These are phyloP conservation scores for Cyprinodon brontotheroides DNA, from an alignment of 2,113 vertebrate species.

Conservation along the genomic window DNA sequence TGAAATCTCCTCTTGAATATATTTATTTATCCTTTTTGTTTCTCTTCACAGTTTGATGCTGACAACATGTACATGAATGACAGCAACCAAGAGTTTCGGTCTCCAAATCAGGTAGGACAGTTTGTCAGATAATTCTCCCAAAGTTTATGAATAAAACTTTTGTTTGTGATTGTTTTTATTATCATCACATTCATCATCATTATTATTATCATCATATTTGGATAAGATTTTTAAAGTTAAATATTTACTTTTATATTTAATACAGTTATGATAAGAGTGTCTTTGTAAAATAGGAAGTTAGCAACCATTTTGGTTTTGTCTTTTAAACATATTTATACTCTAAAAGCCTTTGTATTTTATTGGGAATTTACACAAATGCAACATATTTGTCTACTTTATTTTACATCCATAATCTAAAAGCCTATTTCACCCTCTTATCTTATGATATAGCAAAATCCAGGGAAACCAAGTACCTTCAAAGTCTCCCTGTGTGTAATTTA, in stretches of 20 bases:
- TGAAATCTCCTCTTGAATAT: constrained; percentile 4
- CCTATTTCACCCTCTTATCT: no score
- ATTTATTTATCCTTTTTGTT: constrained; percentile 59
- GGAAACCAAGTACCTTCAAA: not conserved
- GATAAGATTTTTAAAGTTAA: no score
- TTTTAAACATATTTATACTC: not conserved
- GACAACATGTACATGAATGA: constrained; percentile 98
- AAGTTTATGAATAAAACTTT: not conserved
- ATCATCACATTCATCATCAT: no score
- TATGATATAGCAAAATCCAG: not conserved
- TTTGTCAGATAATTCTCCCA: constrained; percentile 4
- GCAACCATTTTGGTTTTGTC: no score
- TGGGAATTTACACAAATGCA: not conserved
- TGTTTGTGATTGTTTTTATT: no score
- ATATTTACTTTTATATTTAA: no score
- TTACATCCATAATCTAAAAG: no score
- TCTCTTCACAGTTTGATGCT: constrained; percentile 93
- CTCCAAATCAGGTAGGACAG: constrained; percentile 88
- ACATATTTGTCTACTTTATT: no score
- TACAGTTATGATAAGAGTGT: not conserved
- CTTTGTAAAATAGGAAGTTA: no score
- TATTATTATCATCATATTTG: no score
- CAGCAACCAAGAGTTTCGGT: constrained; percentile 92
- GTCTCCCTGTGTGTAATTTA: not conserved
- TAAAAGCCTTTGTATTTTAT: not conserved